A percentile compares a stretch with the other conserved stretches of the same genome.
Evolutionary conservation across 2,797 vertebrate species (phyloP).

Genomic region (Esox lucius): DNA sequence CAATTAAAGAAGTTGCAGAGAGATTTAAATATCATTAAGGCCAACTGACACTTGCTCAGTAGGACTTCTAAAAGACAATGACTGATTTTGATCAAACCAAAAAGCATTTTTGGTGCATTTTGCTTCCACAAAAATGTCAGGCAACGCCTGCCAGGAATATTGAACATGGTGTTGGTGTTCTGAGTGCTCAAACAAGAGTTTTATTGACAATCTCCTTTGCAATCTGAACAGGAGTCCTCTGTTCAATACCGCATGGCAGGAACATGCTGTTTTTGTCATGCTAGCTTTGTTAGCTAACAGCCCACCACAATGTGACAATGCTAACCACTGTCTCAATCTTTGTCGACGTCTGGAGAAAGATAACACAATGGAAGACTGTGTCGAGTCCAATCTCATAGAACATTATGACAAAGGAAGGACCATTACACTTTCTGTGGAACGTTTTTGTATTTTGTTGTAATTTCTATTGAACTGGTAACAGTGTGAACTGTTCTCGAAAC

Average conservation of each 20-base stretch:
- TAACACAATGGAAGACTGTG: slow-evolving; percentile 52
- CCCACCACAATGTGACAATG: slow-evolving; percentile 40
- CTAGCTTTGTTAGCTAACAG: slow-evolving; percentile 35
- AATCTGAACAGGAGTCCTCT: slow-evolving; percentile 9
- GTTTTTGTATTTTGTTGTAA: neutral
- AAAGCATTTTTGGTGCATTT: neutral
- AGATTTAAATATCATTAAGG: neutral
- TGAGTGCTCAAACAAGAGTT: neutral
- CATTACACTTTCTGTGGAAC: neutral
- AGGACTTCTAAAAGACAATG: neutral
- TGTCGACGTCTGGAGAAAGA: slow-evolving; percentile 26
- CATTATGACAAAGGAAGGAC: neutral
- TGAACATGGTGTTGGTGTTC: slow-evolving; percentile 3
- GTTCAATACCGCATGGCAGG: slow-evolving; percentile 8
- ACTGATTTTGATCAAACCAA: slow-evolving; percentile 4
- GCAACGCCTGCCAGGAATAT: slow-evolving; percentile 15
- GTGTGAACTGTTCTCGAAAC: neutral
- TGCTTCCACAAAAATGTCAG: neutral
- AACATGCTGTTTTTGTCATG: slow-evolving; percentile 29
- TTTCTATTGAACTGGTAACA: neutral
- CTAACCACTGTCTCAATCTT: slow-evolving; percentile 46
- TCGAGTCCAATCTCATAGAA: slow-evolving; percentile 41
- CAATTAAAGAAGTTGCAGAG: no score
- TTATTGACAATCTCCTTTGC: neutral
- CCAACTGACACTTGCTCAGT: neutral